Conservation (phyloP, 1,140 invertebrate species). For the Octopus sinensis region DNA sequence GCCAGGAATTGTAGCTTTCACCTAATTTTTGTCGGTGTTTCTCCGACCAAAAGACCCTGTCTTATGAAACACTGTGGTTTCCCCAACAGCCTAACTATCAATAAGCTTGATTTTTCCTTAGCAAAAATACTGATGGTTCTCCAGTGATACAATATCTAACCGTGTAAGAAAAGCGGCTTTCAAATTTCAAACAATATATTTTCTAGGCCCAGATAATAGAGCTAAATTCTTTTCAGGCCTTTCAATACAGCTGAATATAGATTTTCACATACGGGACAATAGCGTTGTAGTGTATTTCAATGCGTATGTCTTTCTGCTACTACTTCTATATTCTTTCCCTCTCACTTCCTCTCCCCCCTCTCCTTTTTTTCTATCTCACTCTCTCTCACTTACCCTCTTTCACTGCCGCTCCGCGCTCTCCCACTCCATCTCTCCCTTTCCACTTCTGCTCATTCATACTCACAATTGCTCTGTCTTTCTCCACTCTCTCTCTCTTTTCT, state of each 20-base stretch:
- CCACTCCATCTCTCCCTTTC: background rate
- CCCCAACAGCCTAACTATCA: background rate
- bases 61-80: background rate
- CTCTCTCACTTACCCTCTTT: background rate
- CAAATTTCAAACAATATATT: slow-evolving; percentile 51
- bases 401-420: background rate
- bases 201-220: slow-evolving; percentile 43
- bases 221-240: slow-evolving; percentile 41
- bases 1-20: too few species aligned
- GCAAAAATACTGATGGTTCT: slow-evolving; percentile 25
- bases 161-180: slow-evolving; percentile 45
- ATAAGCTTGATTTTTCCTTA: background rate
- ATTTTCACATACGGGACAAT: slow-evolving; percentile 35
- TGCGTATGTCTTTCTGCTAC: background rate
- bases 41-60: too few species aligned
- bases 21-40: too few species aligned
- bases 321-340: background rate
- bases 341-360: background rate
- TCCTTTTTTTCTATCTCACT: background rate
- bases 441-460: background rate
- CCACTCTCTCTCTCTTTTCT: background rate
- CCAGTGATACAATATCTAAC: slow-evolving; percentile 45
- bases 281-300: background rate
- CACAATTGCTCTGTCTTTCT: background rate
- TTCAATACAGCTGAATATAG: slow-evolving; percentile 42